Evolutionary conservation across 2,797 vertebrate genomes (phyloP).

Genomic region (Artibeus lituratus): DNA sequence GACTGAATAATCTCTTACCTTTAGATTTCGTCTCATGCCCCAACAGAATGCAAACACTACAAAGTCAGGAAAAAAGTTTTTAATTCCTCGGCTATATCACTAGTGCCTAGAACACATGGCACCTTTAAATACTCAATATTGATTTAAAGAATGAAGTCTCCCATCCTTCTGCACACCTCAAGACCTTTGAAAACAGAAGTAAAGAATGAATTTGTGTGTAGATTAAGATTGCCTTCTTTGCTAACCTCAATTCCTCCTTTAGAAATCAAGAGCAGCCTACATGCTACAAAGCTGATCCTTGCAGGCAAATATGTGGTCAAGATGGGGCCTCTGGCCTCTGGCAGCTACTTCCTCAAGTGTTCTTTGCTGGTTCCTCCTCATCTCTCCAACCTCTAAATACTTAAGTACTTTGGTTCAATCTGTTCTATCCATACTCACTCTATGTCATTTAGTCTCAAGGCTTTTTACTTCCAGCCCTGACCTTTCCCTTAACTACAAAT

Average conservation of each 20-base stretch:
- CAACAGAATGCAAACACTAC: neutral
- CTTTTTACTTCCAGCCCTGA: neutral
- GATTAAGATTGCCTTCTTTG: neutral
- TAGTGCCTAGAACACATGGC: neutral
- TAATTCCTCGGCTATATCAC: neutral
- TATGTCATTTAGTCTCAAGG: neutral
- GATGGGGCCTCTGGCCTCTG: neutral
- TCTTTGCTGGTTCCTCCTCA: neutral
- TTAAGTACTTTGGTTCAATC: neutral
- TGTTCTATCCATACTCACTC: neutral
- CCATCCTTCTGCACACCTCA: neutral
- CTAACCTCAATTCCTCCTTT: neutral
- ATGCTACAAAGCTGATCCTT: neutral
- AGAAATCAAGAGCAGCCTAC: neutral
- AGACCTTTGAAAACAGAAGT: neutral
- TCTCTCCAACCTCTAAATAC: neutral
- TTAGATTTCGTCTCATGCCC: neutral
- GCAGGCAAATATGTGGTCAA: neutral
- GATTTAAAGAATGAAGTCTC: neutral
- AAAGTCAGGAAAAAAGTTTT: neutral
- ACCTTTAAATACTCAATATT: neutral
- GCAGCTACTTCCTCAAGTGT: neutral
- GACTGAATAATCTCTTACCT: neutral
- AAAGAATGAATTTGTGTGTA: neutral
- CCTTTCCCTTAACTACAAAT: neutral